Conservation (phyloP, 2,888 invertebrate species). For the Synanthedon tipuliformis region DNA sequence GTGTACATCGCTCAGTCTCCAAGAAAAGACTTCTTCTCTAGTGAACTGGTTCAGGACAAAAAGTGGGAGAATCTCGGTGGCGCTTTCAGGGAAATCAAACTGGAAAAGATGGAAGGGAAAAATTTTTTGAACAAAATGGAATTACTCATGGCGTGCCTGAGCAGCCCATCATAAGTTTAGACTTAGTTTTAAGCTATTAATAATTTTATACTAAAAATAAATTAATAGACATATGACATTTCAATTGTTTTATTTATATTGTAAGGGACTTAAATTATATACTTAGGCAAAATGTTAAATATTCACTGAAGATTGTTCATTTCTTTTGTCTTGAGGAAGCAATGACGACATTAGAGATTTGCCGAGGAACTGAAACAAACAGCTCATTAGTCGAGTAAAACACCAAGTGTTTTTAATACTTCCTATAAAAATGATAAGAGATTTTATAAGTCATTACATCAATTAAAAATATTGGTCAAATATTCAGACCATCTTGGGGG, state of each 20-base stretch:
- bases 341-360: slow-evolving; percentile 38
- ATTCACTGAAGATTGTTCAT: slow-evolving; percentile 68
- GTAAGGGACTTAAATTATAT: slow-evolving; percentile 57
- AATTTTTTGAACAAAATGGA: slow-evolving; percentile 98
- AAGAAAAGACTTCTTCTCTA: slow-evolving; percentile 87
- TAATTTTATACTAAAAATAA: slow-evolving; percentile 11
- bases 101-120: slow-evolving; percentile 95
- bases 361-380: slow-evolving; percentile 54
- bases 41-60: slow-evolving; percentile 87
- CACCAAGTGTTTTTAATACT: too few relatives aligned
- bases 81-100: slow-evolving; percentile 86
- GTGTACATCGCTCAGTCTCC: slow-evolving; percentile 92
- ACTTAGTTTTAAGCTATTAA: slow-evolving; percentile 5
- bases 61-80: slow-evolving; percentile 97
- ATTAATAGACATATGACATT: slow-evolving; percentile 22
- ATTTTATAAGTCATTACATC: too few relatives aligned
- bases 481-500: too few relatives aligned
- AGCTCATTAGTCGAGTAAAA: too few relatives aligned
- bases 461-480: too few relatives aligned
- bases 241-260: slow-evolving; percentile 42
- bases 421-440: too few relatives aligned
- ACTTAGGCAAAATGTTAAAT: slow-evolving; percentile 67
- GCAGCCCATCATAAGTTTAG: slow-evolving; percentile 72
- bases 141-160: slow-evolving; percentile 90
- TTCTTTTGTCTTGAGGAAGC: slow-evolving; percentile 42